phyloP scores from a whole-genome alignment of 2,113 vertebrate genomes.

The Apteryx mantelli region DNA sequence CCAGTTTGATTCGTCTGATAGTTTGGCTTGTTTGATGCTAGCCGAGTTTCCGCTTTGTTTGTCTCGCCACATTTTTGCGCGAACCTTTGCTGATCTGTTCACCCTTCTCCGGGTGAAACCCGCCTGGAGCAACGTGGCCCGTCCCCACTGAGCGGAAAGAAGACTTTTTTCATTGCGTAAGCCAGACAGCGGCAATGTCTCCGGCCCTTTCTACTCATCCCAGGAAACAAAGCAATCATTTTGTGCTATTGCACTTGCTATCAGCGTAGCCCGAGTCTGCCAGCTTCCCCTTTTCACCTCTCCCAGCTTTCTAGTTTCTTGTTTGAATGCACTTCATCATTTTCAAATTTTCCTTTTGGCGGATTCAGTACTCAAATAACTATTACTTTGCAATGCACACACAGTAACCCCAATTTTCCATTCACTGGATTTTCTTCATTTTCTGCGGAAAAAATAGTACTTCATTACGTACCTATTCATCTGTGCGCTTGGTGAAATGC shows the following conservation, averaged over 20 bases:
- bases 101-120: background rate
- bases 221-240: slow-evolving; percentile 39
- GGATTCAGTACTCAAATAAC: slow-evolving; percentile 61
- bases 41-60: background rate
- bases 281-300: slow-evolving; percentile 53
- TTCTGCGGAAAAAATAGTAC: slow-evolving; percentile 60
- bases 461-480: slow-evolving; percentile 74
- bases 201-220: background rate
- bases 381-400: slow-evolving; percentile 59
- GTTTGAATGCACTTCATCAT: slow-evolving; percentile 70
- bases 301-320: slow-evolving; percentile 58
- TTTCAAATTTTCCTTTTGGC: slow-evolving; percentile 70
- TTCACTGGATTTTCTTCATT: slow-evolving; percentile 68
- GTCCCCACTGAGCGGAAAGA: background rate
- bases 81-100: background rate
- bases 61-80: background rate
- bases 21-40: background rate
- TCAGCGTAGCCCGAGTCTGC: slow-evolving; percentile 13
- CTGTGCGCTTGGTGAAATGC: slow-evolving; percentile 22
- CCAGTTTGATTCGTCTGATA: too few species aligned
- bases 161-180: background rate
- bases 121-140: background rate
- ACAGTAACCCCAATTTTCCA: slow-evolving; percentile 66
- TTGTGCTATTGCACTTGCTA: slow-evolving; percentile 26
- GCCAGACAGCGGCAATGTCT: background rate